Percentiles rank a stretch among this genome's conserved stretches.
Evolutionary conservation across 2,888 invertebrate species (phyloP).

Genomic region (Brenthis ino): DNA sequence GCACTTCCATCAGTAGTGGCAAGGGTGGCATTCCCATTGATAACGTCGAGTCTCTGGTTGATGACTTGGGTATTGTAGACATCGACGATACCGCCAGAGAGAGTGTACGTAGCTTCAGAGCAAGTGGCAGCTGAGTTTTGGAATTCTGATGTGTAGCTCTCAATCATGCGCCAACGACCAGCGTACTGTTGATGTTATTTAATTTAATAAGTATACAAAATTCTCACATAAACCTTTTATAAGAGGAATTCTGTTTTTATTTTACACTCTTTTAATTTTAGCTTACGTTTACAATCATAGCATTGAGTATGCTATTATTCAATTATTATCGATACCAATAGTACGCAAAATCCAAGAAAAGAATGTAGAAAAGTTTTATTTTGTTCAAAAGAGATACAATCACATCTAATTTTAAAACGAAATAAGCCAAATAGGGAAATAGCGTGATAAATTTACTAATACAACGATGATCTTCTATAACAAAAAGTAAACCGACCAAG

Average conservation of each 20-base stretch:
- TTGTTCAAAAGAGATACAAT: no score
- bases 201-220: background rate
- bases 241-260: no score
- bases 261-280: no score
- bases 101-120: slow-evolving; percentile 54
- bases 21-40: slow-evolving; percentile 52
- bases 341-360: background rate
- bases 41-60: slow-evolving; percentile 47
- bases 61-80: slow-evolving; percentile 60
- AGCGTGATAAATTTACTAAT: no score
- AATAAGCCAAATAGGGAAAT: no score
- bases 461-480: no score
- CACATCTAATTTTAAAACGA: no score
- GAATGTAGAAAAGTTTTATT: background rate
- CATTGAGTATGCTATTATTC: no score
- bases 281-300: no score
- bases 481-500: background rate
- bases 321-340: slow-evolving; percentile 8
- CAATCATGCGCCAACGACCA: slow-evolving; percentile 60
- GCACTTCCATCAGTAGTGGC: slow-evolving; percentile 82
- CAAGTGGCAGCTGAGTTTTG: slow-evolving; percentile 55
- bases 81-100: slow-evolving; percentile 45
- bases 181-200: slow-evolving; percentile 41
- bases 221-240: no score
- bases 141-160: slow-evolving; percentile 55